Base-by-base conservation (phyloP, 1,140 invertebrate genomes). In the Harpegnathos saltator region DNA sequence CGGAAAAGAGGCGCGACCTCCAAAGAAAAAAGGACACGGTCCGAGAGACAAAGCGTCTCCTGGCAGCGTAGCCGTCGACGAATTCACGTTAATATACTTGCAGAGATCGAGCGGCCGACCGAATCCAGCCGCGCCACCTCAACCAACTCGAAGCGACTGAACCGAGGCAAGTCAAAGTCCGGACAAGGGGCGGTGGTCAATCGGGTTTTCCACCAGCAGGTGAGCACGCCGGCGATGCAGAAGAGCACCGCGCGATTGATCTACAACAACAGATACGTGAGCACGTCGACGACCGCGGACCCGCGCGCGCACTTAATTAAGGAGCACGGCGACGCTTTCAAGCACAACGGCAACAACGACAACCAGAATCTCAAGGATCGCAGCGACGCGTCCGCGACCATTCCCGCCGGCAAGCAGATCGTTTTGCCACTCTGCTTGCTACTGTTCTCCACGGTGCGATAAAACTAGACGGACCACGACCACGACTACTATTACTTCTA, bases 41-140 rank as follows among this genome's bases (percentile, higher is more conserved):
- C 52, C 33, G n/a, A 78, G 68, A 56, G 52, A 48, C 26, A 29
- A 26, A 69, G 50, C 7, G 22, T 80, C 38, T 58, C n/a, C 7
- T 33, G 44, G n/a, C 1, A 59, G 5, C 50, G 17, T 56, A 19
- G 44, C 22, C 15, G 22, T 54, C 33, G 9, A 44, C 9, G 38
- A 29, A 26, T 69, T 66, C 33, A 4, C 12, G 22, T 44, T 3
- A 44, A 80, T 69, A 80, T 69, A 44, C 85, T 86, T 90, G 83
- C 93, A 96, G 95, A 96, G 94, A 95, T 95, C 62, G 95, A 95
- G 93, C 93, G 94, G 54, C 94, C 94, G 3, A 96, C 95, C 50
- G 93, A 94, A 56, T 93, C 95, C 50, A 95, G 93, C 0, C 93
- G 94, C 5, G 94, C 95, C 22, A 96, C 95, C 14, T 95, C 95